Evolutionary conservation across 2,797 vertebrate species (phyloP), one percentile per base, ranked within the genome.

Genomic region (Anisognathus igniventris): DNA sequence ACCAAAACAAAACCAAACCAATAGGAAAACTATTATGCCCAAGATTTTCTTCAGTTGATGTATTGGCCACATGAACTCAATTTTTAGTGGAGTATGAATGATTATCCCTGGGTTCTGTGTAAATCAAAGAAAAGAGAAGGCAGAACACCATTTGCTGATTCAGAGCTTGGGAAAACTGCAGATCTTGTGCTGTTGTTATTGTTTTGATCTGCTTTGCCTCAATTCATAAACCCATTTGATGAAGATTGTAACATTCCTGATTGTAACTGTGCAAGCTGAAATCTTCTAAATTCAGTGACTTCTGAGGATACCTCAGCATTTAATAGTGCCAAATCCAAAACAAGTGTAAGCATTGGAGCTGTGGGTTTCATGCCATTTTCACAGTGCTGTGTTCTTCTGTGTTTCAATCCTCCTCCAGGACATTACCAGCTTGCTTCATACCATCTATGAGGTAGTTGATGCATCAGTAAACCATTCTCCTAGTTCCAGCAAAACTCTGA

Each of bases 391-490:
- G 12, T 61, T 42, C 89, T 78, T 93, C 73, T 96, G 60, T 96
- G 87, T 91, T 96, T 94, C 81, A 54, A 67, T 37, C 90, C 78
- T 48, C 61, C 42, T 96, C 15, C 92, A 99, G 99, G 99, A 99
- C 91, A 99, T 99, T 96, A 99, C 99, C 95, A 99, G 99, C 97
- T 97, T 99, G 96, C 98, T 99, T 84, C 99, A 99, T 90, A 99
- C 99, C 87, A 99, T 99, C 98, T 99, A 99, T 24, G 99, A 99
- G 96, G 99, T 99, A 61, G 99, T 99, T 15, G 99, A 99, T 18
- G 98, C 99, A 51, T 99, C 99, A 0, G 99, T 99, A 93, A 99
- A 99, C 98, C 99, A 99, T 96, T 99, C 99, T 30, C 99, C 99
- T 8, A 98, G 98, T 78, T 99, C 98, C 95, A 99, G 99, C 97